Conservation (phyloP, 1,140 invertebrate species). For the Zophobas atratus region DNA sequence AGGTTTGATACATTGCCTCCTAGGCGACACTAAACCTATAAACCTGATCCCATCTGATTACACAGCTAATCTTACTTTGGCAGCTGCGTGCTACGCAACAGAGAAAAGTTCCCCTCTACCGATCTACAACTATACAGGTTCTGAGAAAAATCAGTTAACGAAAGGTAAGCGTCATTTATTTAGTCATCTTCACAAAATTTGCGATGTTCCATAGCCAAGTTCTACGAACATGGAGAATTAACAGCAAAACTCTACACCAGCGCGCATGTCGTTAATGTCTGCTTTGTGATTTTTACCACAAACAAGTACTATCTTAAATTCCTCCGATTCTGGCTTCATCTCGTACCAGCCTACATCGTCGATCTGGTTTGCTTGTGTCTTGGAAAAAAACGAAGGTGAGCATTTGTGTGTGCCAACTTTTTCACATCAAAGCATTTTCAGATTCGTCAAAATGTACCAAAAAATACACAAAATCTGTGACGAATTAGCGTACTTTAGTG, state of each 20-base stretch:
- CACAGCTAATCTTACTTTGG: not conserved
- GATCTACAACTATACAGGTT: not conserved
- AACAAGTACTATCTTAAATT: too few relatives aligned
- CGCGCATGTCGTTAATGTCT: too few relatives aligned
- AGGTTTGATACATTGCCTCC: not conserved
- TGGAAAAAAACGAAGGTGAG: not conserved
- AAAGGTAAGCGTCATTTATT: not conserved
- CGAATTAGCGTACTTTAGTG: not conserved
- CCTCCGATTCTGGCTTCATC: too few relatives aligned
- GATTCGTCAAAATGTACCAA: not conserved
- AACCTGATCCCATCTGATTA: not conserved
- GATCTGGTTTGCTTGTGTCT: not conserved
- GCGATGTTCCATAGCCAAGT: not conserved
- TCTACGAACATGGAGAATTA: not conserved
- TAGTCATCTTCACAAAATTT: not conserved
- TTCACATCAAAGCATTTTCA: not conserved
- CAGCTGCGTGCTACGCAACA: not conserved
- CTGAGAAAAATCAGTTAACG: not conserved
- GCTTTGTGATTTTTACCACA: too few relatives aligned
- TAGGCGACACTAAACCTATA: too few relatives aligned
- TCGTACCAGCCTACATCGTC: not conserved
- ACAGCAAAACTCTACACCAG: too few relatives aligned
- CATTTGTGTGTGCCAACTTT: not conserved
- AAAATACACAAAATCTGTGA: not conserved
- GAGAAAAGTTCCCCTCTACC: not conserved